phyloP scores from a whole-genome alignment of 2,888 invertebrate genomes.

The Tipula helvola region DNA sequence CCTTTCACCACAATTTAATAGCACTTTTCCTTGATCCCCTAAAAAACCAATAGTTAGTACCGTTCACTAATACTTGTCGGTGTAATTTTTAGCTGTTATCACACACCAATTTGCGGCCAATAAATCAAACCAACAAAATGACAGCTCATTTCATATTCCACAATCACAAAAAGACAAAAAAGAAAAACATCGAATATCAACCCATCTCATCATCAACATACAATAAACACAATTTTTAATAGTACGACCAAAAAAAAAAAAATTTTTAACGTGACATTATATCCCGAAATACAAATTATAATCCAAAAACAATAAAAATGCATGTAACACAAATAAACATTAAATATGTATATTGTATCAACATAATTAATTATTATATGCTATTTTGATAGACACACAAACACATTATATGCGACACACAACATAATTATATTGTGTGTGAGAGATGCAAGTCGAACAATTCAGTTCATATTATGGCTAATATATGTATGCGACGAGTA shows the following conservation, averaged over 20 bases:
- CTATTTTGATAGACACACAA: background rate
- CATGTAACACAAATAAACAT: background rate
- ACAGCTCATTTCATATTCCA: background rate
- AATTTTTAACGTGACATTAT: background rate
- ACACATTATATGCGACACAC: background rate
- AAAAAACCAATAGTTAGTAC: too few species aligned
- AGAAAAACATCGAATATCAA: background rate
- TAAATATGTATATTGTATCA: background rate
- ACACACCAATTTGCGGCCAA: constrained; percentile 18
- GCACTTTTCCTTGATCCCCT: too few species aligned
- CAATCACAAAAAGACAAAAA: background rate
- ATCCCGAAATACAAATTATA: background rate
- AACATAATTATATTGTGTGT: background rate
- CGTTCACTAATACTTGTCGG: too few species aligned
- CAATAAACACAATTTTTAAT: background rate
- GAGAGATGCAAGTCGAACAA: background rate
- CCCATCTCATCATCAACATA: background rate
- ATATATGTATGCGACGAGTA: background rate
- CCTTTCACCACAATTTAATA: too few species aligned
- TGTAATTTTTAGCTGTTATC: too few species aligned
- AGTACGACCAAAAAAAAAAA: background rate
- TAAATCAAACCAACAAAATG: background rate
- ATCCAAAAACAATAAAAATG: background rate
- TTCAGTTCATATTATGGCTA: background rate
- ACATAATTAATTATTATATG: background rate